Base-by-base conservation (phyloP, 2,888 invertebrate species). In the Opisthograptis luteolata region DNA sequence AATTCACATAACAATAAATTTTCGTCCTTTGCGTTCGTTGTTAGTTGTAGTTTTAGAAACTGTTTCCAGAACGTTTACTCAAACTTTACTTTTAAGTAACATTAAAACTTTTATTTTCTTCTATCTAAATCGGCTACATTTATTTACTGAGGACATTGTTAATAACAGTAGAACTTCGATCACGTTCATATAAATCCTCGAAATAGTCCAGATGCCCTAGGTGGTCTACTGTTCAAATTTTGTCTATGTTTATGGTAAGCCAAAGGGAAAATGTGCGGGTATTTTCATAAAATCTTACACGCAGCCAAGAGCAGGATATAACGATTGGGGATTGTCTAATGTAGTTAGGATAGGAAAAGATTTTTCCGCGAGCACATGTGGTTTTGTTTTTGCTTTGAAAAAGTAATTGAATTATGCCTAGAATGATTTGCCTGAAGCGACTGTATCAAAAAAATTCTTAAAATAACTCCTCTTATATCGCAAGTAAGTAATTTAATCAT, bases 251-350 rank as follows among this genome's bases (percentile, higher is more conserved):
- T 20, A 45, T 57, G 48, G 56, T 50, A 48, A 55, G 52, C 47
- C 45, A 49, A 39, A 47, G 22, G 25, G 50, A 55, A 60, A 57
- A 60, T 43, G 50, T 41, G 34, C 32, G 47, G 14, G 45, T 49
- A 60, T 57, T 57, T 60, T 60, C 51, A 46, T 54, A 55, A 46
- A 60, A 51, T 52, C 51, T 35, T 39, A 31, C 36, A 30, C 25
- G 22, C 7, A 27, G 27, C 25, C 22, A 45, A 45, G 25, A 25
- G 32, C 10, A 25, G 22, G 36, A 24, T 35, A 36, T 42, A 48
- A 36, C 41, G 19, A 36, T 36, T 34, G 42, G 15, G 36, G 30
- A 28, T 50, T 19, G 24, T 24, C 22, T 35, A 19, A 46, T 43
- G 35, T 39, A 39, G 39, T 28, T 39, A 47, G 9, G 24, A 53